Evolutionary conservation across 1,140 invertebrate species (phyloP).

Genomic region (Octopus bimaculoides): DNA sequence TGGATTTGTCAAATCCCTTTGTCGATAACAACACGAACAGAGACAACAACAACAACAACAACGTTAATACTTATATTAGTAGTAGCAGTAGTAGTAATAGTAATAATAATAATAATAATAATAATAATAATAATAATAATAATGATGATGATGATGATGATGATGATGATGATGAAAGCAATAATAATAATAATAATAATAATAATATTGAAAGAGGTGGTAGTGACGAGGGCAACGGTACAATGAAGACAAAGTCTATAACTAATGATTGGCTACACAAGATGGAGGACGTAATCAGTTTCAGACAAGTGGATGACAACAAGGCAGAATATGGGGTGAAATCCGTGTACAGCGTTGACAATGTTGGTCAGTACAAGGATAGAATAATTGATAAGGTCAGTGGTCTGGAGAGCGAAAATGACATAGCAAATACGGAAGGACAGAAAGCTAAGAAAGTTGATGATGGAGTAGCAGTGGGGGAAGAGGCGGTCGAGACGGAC

Average conservation of each 20-base stretch:
- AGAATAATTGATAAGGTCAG: no score
- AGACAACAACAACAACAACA: no score
- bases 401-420: no score
- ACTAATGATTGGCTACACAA: background rate
- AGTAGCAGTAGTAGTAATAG: background rate
- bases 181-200: background rate
- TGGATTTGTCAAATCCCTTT: no score
- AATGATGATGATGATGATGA: background rate
- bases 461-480: no score
- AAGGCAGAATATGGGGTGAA: background rate
- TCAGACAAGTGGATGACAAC: background rate
- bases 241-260: background rate
- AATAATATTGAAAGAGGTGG: background rate
- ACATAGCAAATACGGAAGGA: no score
- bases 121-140: background rate
- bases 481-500: no score
- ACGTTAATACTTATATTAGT: no score
- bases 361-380: no score
- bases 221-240: background rate
- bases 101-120: background rate
- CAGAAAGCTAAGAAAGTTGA: no score
- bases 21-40: no score
- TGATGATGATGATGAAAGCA: background rate
- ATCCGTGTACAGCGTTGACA: background rate
- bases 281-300: background rate